Evolutionary conservation across 1,140 invertebrate species (phyloP).

Genomic region (Trissolcus basalis): DNA sequence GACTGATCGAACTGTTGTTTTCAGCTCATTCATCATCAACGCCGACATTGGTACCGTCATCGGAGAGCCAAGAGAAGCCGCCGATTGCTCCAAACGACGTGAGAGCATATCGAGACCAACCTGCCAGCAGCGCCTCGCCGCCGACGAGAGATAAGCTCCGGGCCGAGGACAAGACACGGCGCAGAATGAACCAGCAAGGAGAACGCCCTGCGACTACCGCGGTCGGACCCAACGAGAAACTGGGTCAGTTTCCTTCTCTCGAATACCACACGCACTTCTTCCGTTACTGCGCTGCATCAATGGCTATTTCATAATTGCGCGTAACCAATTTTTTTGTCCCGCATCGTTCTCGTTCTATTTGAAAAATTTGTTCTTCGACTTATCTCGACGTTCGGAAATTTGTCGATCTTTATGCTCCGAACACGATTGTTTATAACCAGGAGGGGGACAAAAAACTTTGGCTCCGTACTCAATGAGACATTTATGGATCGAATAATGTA

Average conservation of each 20-base stretch:
- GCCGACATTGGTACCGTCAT: conserved; percentile 36
- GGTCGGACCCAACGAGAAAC: conserved; percentile 64
- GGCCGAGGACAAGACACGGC: conserved; percentile 82
- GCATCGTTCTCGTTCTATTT: background rate
- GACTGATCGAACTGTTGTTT: too few species aligned
- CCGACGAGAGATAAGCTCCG: conserved; percentile 84
- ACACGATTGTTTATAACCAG: too few species aligned
- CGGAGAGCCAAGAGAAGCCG: conserved; percentile 63
- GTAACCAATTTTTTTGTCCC: conserved; percentile 26
- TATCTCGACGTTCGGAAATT: too few species aligned
- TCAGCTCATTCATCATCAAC: conserved; percentile 6
- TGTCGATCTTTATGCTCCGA: too few species aligned
- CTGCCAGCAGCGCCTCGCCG: conserved; percentile 83
- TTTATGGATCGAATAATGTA: too few species aligned
- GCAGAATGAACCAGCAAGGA: conserved; percentile 70
- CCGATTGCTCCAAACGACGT: conserved; percentile 65
- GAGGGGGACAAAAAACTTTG: too few species aligned
- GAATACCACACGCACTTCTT: conserved; percentile 42
- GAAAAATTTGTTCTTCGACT: too few species aligned
- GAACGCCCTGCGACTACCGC: conserved; percentile 59
- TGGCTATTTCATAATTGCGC: conserved; percentile 39
- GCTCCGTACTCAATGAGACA: too few species aligned
- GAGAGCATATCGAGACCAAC: conserved; percentile 78
- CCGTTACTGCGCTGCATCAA: conserved; percentile 27
- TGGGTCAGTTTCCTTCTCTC: conserved; percentile 63